These are phyloP conservation scores for Semnornis frantzii DNA, from an alignment of 2,113 vertebrate genomes.

Conservation along the genomic window DNA sequence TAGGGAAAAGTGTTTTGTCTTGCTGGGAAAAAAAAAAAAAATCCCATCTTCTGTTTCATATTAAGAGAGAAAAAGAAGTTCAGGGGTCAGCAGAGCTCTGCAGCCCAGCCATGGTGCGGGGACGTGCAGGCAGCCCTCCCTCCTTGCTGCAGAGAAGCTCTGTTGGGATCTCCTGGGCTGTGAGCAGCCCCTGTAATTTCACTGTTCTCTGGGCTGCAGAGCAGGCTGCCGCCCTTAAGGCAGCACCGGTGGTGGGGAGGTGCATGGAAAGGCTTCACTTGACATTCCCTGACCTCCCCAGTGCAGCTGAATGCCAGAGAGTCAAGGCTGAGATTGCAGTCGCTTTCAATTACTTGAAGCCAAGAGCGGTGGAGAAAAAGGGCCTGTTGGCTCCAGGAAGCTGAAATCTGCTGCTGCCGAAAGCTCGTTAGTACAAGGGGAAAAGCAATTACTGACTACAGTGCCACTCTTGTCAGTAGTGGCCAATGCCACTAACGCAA, in stretches of 20 bases:
- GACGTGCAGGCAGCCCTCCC: accelerated
- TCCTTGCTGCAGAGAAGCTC: neutral
- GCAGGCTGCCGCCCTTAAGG: conserved; percentile 19
- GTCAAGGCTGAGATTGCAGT: conserved; percentile 74
- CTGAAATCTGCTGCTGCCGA: conserved; percentile 72
- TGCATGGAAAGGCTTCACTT: conserved; percentile 78
- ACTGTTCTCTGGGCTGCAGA: neutral
- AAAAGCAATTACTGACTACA: conserved; percentile 72
- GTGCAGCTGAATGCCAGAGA: conserved; percentile 74
- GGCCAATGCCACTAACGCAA: conserved; percentile 28
- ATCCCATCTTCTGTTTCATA: neutral
- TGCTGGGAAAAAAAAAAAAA: neutral
- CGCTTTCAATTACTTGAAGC: conserved; percentile 77
- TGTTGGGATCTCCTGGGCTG: neutral
- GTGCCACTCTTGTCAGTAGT: too few species aligned
- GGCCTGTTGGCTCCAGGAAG: conserved; percentile 73
- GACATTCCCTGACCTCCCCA: conserved; percentile 72
- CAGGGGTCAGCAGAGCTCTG: neutral
- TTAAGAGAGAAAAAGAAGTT: neutral
- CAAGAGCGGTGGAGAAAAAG: conserved; percentile 71
- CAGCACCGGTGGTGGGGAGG: neutral
- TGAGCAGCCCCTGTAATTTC: neutral
- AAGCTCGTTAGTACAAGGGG: conserved; percentile 78
- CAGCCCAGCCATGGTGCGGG: accelerated
- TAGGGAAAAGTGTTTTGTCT: neutral